Percentiles rank a stretch among this genome's conserved stretches.
Conservation (phyloP, 1,140 invertebrate genomes). For the Mercenaria mercenaria region DNA sequence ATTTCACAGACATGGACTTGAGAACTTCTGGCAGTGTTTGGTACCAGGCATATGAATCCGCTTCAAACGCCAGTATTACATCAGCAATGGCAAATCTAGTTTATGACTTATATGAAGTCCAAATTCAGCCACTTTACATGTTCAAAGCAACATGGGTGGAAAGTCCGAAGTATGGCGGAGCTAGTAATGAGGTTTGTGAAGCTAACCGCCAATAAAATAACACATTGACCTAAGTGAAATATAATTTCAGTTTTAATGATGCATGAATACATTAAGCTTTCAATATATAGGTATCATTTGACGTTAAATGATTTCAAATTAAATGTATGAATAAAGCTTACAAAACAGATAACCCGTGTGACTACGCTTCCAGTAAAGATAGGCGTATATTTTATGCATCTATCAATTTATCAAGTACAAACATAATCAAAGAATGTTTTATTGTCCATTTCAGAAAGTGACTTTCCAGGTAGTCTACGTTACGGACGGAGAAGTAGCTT, state of each 20-base stretch:
- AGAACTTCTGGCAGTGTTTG: not conserved
- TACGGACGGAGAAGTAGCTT: constrained; percentile 6
- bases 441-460: constrained; percentile 29
- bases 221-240: too few relatives aligned
- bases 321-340: too few relatives aligned
- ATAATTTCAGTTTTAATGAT: too few relatives aligned
- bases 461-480: constrained; percentile 41
- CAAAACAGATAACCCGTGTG: too few relatives aligned
- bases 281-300: too few relatives aligned
- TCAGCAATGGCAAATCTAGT: not conserved
- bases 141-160: constrained; percentile 16
- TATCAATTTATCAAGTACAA: too few relatives aligned
- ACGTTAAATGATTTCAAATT: too few relatives aligned
- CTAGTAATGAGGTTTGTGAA: not conserved
- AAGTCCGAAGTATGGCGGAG: not conserved
- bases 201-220: too few relatives aligned
- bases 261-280: too few relatives aligned
- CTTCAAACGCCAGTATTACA: not conserved
- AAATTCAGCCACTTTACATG: not conserved
- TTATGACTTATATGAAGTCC: not conserved
- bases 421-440: too few relatives aligned
- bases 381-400: too few relatives aligned
- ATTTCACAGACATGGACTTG: constrained; percentile 15
- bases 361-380: too few relatives aligned
- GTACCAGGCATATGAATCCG: constrained; percentile 2